Conservation (phyloP, 2,113 vertebrate genomes). For the Podiceps cristatus region DNA sequence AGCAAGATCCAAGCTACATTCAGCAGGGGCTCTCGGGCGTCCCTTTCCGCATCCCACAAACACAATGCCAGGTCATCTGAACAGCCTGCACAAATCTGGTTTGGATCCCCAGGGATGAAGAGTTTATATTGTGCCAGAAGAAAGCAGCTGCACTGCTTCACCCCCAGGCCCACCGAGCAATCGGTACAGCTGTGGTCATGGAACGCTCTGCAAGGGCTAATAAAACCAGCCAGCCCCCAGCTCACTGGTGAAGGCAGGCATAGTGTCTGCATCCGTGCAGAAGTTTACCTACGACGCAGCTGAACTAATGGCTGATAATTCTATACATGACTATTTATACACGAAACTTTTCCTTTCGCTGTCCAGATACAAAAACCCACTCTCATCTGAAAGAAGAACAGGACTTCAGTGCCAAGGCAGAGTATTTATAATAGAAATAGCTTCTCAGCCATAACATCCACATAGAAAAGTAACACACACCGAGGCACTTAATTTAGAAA, state of each 20-base stretch:
- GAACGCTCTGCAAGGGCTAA: neutral
- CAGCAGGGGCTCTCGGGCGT: neutral
- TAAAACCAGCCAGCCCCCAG: neutral
- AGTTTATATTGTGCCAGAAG: neutral
- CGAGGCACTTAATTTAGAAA: neutral
- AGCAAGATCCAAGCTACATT: neutral
- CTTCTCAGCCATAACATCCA: neutral
- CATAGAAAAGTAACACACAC: neutral
- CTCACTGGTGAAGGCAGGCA: neutral
- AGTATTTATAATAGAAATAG: neutral
- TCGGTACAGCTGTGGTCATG: rapidly evolving
- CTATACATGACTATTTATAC: neutral
- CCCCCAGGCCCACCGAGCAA: neutral
- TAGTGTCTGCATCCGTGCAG: neutral
- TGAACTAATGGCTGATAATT: neutral
- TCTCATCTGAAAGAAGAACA: constrained; percentile 6
- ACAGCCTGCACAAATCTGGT: neutral
- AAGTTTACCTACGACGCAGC: neutral
- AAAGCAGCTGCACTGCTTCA: neutral
- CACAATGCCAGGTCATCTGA: neutral
- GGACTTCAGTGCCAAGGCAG: constrained; percentile 7
- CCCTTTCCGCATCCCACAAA: neutral
- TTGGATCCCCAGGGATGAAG: neutral
- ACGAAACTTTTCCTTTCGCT: neutral
- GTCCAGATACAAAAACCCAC: constrained; percentile 38